Conservation (phyloP, 2,113 vertebrate species). For the Pipra filicauda region DNA sequence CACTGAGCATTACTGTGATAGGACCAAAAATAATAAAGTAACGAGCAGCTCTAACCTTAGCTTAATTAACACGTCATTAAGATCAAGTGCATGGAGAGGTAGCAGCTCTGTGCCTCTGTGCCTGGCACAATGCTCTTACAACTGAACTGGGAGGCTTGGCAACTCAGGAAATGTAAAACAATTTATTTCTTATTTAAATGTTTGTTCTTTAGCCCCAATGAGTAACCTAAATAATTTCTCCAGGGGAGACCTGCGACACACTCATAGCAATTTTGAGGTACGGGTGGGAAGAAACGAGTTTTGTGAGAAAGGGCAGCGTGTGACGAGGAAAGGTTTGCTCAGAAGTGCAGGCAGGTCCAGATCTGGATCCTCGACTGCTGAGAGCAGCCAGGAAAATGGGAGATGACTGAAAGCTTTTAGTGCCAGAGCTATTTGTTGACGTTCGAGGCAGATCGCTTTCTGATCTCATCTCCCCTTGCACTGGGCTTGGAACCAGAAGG, state of each 20-base stretch:
- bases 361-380: slow-evolving; percentile 3
- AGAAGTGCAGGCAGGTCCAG: background rate
- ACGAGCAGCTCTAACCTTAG: slow-evolving; percentile 23
- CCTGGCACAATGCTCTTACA: background rate
- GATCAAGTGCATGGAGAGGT: slow-evolving; percentile 8
- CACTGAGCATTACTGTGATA: background rate
- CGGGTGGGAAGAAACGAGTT: background rate
- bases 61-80: slow-evolving; percentile 52
- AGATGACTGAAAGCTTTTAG: slow-evolving; percentile 64
- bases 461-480: slow-evolving; percentile 60
- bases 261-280: slow-evolving; percentile 4
- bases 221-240: slow-evolving; percentile 30
- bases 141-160: background rate
- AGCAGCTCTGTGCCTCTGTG: background rate
- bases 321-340: background rate
- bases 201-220: background rate
- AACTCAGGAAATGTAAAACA: background rate
- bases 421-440: slow-evolving; percentile 61
- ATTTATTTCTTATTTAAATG: slow-evolving; percentile 22
- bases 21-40: slow-evolving; percentile 42
- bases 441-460: slow-evolving; percentile 44
- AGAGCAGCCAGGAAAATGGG: slow-evolving; percentile 60
- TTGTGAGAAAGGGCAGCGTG: background rate
- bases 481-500: slow-evolving; percentile 57
- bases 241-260: background rate